phyloP scores from a whole-genome alignment of 1,140 invertebrate genomes.

The Drosophila varians region DNA sequence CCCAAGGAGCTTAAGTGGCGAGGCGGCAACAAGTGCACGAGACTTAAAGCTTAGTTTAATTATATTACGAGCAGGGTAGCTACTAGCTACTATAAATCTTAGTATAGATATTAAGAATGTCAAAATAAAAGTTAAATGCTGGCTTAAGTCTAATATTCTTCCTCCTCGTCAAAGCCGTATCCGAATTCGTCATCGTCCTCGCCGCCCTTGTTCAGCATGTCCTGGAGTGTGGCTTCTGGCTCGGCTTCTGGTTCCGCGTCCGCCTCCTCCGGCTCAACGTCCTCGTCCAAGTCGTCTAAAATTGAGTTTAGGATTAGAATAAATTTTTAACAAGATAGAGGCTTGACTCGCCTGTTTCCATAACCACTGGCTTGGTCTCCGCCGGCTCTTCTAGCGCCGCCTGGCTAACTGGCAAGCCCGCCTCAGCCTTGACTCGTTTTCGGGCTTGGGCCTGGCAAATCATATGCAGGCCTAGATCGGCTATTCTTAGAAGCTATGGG shows the following conservation, averaged over 20 bases:
- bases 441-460: slow-evolving; percentile 61
- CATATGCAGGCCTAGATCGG: slow-evolving; percentile 54
- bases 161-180: slow-evolving; percentile 81
- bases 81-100: slow-evolving; percentile 26
- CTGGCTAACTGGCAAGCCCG: slow-evolving; percentile 58
- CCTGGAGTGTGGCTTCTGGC: slow-evolving; percentile 75
- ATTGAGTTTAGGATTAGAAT: not conserved
- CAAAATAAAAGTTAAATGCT: slow-evolving; percentile 25
- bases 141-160: slow-evolving; percentile 53
- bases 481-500: slow-evolving; percentile 56
- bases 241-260: slow-evolving; percentile 66
- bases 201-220: slow-evolving; percentile 79
- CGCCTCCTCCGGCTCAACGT: slow-evolving; percentile 51
- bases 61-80: slow-evolving; percentile 45
- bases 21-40: slow-evolving; percentile 43
- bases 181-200: slow-evolving; percentile 77
- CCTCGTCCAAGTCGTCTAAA: slow-evolving; percentile 64
- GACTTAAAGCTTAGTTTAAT: slow-evolving; percentile 54
- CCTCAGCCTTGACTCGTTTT: slow-evolving; percentile 68
- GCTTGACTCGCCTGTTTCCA: slow-evolving; percentile 43
- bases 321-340: not conserved
- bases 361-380: slow-evolving; percentile 43
- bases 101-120: slow-evolving; percentile 28
- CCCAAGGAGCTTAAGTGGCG: slow-evolving; percentile 21
- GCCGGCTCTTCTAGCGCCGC: slow-evolving; percentile 15